Evolutionary conservation across 2,113 vertebrate genomes (phyloP), one percentile per base, ranked within the genome.

Genomic region (Pedionomus torquatus): DNA sequence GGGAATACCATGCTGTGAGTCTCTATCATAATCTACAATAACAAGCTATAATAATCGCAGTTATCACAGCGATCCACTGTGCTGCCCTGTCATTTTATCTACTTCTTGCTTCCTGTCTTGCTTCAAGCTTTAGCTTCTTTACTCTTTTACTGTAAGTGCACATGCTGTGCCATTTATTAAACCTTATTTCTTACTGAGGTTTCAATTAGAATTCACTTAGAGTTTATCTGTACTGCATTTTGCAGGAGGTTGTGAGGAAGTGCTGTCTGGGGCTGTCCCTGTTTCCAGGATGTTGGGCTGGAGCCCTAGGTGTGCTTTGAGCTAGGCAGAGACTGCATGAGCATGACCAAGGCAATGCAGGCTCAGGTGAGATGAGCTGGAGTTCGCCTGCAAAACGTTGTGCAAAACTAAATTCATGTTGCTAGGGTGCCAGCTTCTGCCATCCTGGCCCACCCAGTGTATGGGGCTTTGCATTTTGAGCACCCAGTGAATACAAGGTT

Each of bases 401-500:
- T 43, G 68, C 28, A 90, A 85, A 30, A 19, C 37, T 4, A 54
- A 87, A 70, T 49, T 52, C 24, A 1, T 16, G 20, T 31, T 70
- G 41, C 8, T 44, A 9, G 2, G 2, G 7, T 54, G n/a, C 5
- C 49, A 85, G n/a, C 31, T 80, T 24, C n/a, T 0, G 2, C 46
- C 31, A 52, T 18, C 33, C 18, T 18, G 61, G 35, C 30, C 26
- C 4, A 4, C 25, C 7, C 41, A 46, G 16, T 64, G 7, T 17
- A 4, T 24, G 30, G 20, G 35, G 13, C 8, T 82, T 31, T 37
- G 21, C 30, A 60, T 52, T 69, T 37, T 41, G 52, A 72, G 13
- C n/a, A 31, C n/a, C 80, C 23, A 39, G 17, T 63, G 31, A 92
- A 76, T 16, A 68, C 17, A 39, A 9, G 16, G 24, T 15, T 71